phyloP scores from a whole-genome alignment of 23 tunicate species.

The Ascidia mentula region DNA sequence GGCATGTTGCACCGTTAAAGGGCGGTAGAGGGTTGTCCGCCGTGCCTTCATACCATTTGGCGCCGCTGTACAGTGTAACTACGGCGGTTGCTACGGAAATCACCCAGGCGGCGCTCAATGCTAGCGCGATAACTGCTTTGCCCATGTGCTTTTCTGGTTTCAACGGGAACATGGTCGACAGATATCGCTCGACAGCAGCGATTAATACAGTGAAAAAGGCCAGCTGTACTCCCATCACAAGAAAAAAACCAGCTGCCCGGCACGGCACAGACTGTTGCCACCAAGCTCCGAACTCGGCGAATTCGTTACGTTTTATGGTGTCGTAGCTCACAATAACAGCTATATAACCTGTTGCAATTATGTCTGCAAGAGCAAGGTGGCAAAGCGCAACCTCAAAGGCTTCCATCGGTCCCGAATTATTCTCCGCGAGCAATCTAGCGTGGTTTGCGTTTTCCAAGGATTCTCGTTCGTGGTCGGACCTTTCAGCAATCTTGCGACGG shows the following conservation, averaged over 20 bases:
- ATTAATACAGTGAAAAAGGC: conserved; percentile 57
- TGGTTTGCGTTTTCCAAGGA: background rate
- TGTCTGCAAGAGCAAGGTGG: conserved; percentile 71
- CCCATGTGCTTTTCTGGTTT: conserved; percentile 66
- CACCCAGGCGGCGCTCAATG: conserved; percentile 63
- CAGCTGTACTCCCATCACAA: conserved; percentile 75
- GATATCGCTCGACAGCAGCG: conserved; percentile 81
- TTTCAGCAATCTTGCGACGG: background rate
- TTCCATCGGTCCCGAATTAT: background rate
- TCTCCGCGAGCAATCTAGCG: background rate
- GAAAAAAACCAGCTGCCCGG: conserved; percentile 61
- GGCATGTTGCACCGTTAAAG: conserved; percentile 71
- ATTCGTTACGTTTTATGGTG: conserved; percentile 37
- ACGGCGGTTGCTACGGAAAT: conserved; percentile 60
- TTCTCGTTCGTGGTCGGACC: too few relatives aligned
- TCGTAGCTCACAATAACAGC: conserved; percentile 57
- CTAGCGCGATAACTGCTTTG: conserved; percentile 36
- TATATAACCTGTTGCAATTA: conserved; percentile 53
- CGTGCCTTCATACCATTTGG: background rate
- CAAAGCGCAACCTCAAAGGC: conserved; percentile 60
- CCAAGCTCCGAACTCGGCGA: conserved; percentile 67
- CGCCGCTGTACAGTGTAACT: conserved; percentile 66
- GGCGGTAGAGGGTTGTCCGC: conserved; percentile 36
- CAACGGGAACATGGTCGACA: conserved; percentile 67
- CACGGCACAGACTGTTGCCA: conserved; percentile 84